Evolutionary conservation across 2,797 vertebrate genomes (phyloP).

Genomic region (Enteromius mattozi): DNA sequence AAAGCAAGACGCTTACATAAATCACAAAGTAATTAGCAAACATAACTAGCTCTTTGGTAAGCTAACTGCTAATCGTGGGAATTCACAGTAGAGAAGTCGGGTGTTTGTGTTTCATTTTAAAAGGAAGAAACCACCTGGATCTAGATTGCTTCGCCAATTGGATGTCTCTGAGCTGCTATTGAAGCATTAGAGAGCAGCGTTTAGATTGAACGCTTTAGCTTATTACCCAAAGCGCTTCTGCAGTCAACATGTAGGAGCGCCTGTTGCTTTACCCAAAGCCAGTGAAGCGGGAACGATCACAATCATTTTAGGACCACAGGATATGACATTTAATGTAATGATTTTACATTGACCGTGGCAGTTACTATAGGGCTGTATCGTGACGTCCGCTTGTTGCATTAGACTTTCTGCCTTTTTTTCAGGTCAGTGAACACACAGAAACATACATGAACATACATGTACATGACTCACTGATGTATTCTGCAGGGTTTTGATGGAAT

Average conservation of each 20-base stretch:
- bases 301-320: slow-evolving; percentile 19
- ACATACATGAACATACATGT: background rate
- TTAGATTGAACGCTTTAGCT: slow-evolving; percentile 17
- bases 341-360: slow-evolving; percentile 13
- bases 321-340: slow-evolving; percentile 33
- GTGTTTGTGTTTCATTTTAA: background rate
- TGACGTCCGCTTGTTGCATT: background rate
- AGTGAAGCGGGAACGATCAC: slow-evolving; percentile 18
- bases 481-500: background rate
- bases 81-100: background rate
- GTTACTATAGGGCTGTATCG: background rate
- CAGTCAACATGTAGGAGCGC: background rate
- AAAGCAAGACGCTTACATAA: slow-evolving; percentile 9
- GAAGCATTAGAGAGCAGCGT: background rate
- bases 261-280: slow-evolving; percentile 17
- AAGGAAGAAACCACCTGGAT: slow-evolving; percentile 11
- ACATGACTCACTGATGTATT: background rate
- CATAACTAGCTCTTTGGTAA: slow-evolving; percentile 9
- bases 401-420: slow-evolving; percentile 1
- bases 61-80: slow-evolving; percentile 1
- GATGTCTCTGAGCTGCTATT: slow-evolving; percentile 3
- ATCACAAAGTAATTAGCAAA: slow-evolving; percentile 25
- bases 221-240: slow-evolving; percentile 16
- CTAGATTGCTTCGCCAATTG: slow-evolving; percentile 29
- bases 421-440: background rate